Evolutionary conservation across 2,797 vertebrate species (phyloP), one percentile per base, ranked within the genome.

Genomic region (Platyrinchus mystaceus): DNA sequence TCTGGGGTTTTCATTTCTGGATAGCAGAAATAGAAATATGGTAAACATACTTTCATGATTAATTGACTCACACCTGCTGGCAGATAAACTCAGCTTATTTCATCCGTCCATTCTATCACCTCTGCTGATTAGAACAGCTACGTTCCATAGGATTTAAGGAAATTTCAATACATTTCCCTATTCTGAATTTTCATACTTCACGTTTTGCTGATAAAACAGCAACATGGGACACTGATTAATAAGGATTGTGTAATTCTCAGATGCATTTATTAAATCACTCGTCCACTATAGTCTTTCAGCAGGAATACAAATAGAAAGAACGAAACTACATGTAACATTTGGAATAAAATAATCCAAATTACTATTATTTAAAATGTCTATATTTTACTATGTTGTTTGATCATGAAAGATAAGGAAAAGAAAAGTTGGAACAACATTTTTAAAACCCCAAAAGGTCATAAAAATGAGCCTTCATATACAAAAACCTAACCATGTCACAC

Each of bases 1-100:
- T 86, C 56, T 64, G 52, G 43, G 32, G 28, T 84, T 84, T 96
- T 85, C 14, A 63, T 44, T 87, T 89, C 20, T 86, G 32, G 68
- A 69, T 60, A 74, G 67, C 74, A 88, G 74, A 85, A 94, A 84
- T 47, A 66, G 68, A 94, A 94, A 91, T 84, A 79, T 52, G 58
- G 64, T 62, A 79, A 93, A 81, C 1, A 4, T 58, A 62, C 28
- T 73, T 88, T 49, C 68, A 50, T 66, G 71, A 88, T 93, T 95
- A 94, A 95, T 66, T 91, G 69, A 63, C 67, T 89, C 80, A 41
- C 17, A 24, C 64, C 50, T 95, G 66, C 67, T 14, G 15, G 58
- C 46, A 64, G 76, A 87, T 77, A 91, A 95, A 93, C 75, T 85
- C 89, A 56, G 46, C n/a, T 94, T 94, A 75, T 90, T 94, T 95